Evolutionary conservation across 2,888 invertebrate species (phyloP), one percentile per base, ranked within the genome.

Genomic region (Spilarctia lutea): DNA sequence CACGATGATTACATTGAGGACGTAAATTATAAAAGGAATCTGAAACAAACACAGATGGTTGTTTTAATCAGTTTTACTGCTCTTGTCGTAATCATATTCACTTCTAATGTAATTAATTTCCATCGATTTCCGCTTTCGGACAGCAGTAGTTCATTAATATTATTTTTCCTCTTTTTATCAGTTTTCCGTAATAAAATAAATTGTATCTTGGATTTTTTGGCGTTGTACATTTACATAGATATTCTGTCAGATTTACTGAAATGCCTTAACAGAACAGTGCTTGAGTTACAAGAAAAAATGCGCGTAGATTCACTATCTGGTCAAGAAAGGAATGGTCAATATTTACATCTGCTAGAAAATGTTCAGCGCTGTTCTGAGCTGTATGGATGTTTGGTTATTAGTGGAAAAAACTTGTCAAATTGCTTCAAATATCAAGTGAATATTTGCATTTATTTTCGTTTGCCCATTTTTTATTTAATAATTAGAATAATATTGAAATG

Each of bases 351-450:
- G 30, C 18, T 73, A 16, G 30, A 24, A n/a, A 63, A 65, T 27
- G 16, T 69, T 10, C 27, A 52, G 10, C 69, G 30, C 11, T 73
- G 65, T 35, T n/a, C 65, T 48, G 52, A 35, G 24, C 4, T 42
- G 13, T 69, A 73, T 48, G 39, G 56, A 52, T 52, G 20, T 35
- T 39, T 69, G 27, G 48, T 52, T 4, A 73, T 65, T 65, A 30
- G 69, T 69, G 33, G 65, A 60, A 67, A 69, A 18, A 52, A 68
- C 16, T 13, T 73, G 42, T 68, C 69, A 35, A 27, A 48, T 10
- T 65, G 52, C 27, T 73, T 69, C 65, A 48, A 73, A 16, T 11
- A 66, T 65, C 52, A 52, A 72, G 72, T 72, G 66, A 72, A 52
- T 72, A 66, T 35, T 27, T 20, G 16, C 24, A 39, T 48, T 16